Conservation (phyloP, 2,113 vertebrate species). For the Andinoacara biseriatus region DNA sequence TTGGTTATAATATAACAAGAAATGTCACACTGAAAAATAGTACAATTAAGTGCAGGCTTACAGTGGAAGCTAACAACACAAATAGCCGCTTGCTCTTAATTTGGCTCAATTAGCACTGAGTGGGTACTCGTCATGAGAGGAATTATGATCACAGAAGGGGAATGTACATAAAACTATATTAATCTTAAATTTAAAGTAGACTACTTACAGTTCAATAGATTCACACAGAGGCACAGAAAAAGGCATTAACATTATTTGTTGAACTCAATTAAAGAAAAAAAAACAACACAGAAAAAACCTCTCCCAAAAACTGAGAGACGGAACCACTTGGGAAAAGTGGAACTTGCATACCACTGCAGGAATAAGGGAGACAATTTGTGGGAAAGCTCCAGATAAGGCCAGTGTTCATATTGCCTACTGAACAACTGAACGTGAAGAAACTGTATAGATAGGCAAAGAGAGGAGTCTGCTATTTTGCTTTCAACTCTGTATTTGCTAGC, state of each 20-base stretch:
- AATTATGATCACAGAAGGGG: not conserved
- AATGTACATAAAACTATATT: not conserved
- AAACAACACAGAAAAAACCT: not conserved
- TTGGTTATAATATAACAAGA: not conserved
- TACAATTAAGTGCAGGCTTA: not conserved
- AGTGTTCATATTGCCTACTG: no score
- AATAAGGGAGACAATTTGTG: not conserved
- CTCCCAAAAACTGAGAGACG: not conserved
- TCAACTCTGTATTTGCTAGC: not conserved
- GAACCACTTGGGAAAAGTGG: not conserved
- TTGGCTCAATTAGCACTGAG: not conserved
- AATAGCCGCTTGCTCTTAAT: not conserved
- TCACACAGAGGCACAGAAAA: not conserved
- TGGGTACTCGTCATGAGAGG: not conserved
- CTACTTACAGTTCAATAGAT: not conserved
- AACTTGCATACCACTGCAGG: not conserved
- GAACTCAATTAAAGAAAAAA: not conserved
- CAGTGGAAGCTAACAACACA: not conserved
- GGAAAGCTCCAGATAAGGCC: not conserved
- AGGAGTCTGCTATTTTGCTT: not conserved
- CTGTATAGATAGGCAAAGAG: not conserved
- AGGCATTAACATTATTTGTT: not conserved
- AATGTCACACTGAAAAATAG: not conserved
- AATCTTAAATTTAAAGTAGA: not conserved
- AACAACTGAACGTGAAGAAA: not conserved